Evolutionary conservation across 2,888 invertebrate species (phyloP), one percentile per base, ranked within the genome.

Genomic region (Sisyra terminalis): DNA sequence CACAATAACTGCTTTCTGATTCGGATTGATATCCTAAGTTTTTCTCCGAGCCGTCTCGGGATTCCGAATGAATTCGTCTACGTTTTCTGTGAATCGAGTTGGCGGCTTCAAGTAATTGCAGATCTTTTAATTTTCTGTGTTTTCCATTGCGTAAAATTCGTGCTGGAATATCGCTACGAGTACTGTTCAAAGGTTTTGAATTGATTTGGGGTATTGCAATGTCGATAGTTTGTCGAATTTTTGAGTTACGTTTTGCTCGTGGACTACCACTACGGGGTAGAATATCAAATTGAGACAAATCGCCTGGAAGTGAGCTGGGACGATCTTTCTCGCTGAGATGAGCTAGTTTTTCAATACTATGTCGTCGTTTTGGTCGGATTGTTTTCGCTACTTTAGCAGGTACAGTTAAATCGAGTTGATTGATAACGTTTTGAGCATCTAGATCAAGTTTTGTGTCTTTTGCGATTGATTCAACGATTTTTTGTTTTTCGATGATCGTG

Each of bases 91-190:
- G 49, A 13, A 53, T 55, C 47, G 64, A 64, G 50, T 72, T 71
- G n/a, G 74, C 63, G 46, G 73, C 73, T 50, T 73, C 73, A 52
- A 69, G 65, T 31, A 75, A 55, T 38, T 69, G 61, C 50, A 66
- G 62, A 50, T 63, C 69, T 53, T 71, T 73, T 8, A 71, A 60
- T 58, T 75, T 75, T 44, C 77, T 66, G 37, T 75, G 70, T 54
- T 77, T 78, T 0, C 78, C 78, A 56, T 78, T 78, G 41, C 78
- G 64, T 43, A 78, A 61, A 46, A 72, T 71, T 48, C 76, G 69
- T 48, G 70, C 68, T 42, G 61, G 58, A 46, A 72, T 65, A 50
- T 74, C 74, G 8, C 73, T 72, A 45, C 74, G 61, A 55, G 73
- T 74, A 30, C 69, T 67, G 52, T 73, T 73, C n/a, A 73, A 73